Conservation (phyloP, 2,797 vertebrate genomes). For the Cyclura pinguis region DNA sequence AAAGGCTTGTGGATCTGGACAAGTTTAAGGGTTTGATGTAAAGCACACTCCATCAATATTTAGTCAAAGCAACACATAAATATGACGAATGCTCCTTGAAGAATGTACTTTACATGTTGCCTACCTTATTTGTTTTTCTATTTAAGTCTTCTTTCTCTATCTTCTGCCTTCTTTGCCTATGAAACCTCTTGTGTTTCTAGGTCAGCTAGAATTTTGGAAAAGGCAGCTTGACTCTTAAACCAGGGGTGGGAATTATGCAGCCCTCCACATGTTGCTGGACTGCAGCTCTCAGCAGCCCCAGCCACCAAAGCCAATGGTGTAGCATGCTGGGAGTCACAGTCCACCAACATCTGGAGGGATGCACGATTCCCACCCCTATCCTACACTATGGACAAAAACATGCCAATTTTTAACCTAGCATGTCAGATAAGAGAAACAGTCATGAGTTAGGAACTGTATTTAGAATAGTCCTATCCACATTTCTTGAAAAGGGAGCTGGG, state of each 20-base stretch:
- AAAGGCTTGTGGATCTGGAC: conserved; percentile 37
- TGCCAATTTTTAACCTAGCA: background rate
- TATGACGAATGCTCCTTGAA: background rate
- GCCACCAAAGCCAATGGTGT: background rate
- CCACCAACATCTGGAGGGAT: background rate
- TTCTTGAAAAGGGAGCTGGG: background rate
- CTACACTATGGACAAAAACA: background rate
- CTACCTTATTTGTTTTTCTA: background rate
- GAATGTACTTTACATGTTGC: background rate
- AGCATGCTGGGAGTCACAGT: background rate
- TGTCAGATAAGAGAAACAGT: background rate
- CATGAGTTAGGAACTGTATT: too few relatives aligned
- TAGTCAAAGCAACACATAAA: conserved; percentile 24
- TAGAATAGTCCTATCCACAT: background rate
- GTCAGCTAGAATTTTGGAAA: background rate
- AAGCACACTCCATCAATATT: background rate
- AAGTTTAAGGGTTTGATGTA: conserved; percentile 34
- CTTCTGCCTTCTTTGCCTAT: background rate
- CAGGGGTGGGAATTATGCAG: too few relatives aligned
- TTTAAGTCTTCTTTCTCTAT: too few relatives aligned
- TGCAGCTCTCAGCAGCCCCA: background rate
- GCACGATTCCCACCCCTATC: too few relatives aligned
- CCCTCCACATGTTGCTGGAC: background rate
- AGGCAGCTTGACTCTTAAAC: background rate
- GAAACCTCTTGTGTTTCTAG: background rate